These are phyloP conservation scores for Pogona vitticeps DNA, from an alignment of 2,113 vertebrate genomes.

Conservation along the genomic window DNA sequence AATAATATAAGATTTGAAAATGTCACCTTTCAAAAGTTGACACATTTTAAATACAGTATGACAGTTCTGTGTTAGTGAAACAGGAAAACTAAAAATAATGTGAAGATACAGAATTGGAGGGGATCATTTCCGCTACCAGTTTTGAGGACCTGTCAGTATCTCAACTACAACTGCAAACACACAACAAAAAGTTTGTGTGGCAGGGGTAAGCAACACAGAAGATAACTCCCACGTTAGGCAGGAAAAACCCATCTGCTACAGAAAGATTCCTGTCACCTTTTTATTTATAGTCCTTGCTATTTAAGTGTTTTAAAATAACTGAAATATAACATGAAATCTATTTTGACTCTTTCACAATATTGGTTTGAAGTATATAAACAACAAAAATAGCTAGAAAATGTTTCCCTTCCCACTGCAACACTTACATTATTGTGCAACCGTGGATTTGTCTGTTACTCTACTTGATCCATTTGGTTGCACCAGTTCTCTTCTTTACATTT, in stretches of 20 bases:
- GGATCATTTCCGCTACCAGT: neutral
- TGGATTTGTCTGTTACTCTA: neutral
- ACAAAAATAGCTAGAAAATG: neutral
- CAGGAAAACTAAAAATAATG: neutral
- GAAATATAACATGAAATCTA: slow-evolving; percentile 1
- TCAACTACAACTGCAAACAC: neutral
- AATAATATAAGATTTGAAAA: neutral
- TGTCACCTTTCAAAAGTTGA: neutral
- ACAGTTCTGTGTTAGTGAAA: too few species aligned
- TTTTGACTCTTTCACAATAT: neutral
- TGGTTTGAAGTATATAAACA: neutral
- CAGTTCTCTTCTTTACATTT: too few species aligned
- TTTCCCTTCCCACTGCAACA: neutral
- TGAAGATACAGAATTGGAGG: neutral
- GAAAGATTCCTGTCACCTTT: slow-evolving; percentile 46
- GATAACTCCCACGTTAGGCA: neutral
- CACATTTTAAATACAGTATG: neutral
- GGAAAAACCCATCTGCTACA: neutral
- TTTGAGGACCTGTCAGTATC: neutral
- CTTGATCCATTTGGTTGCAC: too few species aligned
- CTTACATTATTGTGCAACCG: neutral
- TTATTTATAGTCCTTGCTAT: slow-evolving; percentile 55
- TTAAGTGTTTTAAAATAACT: slow-evolving; percentile 1
- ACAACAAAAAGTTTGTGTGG: neutral
- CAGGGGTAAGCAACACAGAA: neutral